phyloP scores from a whole-genome alignment of 2,113 vertebrate species.

The Hymenochirus boettgeri region DNA sequence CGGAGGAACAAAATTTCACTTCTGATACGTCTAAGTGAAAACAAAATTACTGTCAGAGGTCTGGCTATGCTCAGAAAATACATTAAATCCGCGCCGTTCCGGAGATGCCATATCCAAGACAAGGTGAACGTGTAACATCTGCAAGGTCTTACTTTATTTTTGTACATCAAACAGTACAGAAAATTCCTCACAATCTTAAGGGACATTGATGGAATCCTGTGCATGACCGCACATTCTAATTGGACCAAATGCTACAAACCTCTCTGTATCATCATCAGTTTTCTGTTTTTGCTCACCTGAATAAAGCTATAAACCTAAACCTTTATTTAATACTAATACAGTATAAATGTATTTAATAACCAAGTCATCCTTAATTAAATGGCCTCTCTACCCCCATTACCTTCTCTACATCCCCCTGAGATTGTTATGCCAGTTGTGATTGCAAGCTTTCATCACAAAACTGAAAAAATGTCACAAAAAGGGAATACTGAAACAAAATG shows the following conservation, averaged over 20 bases:
- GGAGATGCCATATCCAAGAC: not conserved
- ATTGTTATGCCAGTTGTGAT: no score
- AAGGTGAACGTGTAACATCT: not conserved
- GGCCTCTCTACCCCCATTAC: no score
- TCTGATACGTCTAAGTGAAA: not conserved
- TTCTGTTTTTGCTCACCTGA: not conserved
- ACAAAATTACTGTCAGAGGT: not conserved
- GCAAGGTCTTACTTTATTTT: conserved; percentile 1
- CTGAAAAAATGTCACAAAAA: no score
- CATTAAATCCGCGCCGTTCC: not conserved
- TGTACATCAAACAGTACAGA: not conserved
- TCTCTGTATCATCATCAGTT: not conserved
- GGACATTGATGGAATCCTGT: not conserved
- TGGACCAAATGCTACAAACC: not conserved
- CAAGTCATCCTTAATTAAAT: no score
- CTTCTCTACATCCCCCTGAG: no score
- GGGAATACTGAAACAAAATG: no score
- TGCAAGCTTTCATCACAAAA: no score
- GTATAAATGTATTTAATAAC: no score
- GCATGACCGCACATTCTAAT: not conserved
- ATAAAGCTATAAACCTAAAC: not conserved
- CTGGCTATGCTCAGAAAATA: not conserved
- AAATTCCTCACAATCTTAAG: not conserved
- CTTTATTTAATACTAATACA: no score
- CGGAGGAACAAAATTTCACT: not conserved